Evolutionary conservation across 1,140 invertebrate species (phyloP).

Genomic region (Chymomyza costata): DNA sequence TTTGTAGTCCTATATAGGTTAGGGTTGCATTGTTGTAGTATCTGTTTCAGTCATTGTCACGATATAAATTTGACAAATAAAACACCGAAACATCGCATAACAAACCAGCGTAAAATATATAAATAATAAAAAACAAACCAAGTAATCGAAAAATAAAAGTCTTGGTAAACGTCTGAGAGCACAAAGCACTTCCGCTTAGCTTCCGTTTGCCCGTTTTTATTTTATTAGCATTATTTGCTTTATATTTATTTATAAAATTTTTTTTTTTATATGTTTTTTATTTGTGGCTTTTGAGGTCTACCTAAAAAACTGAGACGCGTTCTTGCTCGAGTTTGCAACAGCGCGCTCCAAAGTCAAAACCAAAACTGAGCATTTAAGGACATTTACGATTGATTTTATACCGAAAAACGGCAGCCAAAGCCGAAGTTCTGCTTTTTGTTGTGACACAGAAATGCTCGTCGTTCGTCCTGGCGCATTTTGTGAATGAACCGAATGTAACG

Average conservation of each 20-base stretch:
- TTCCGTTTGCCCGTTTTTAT: too few species aligned
- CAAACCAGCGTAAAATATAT: too few species aligned
- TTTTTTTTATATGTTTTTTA: constrained; percentile 25
- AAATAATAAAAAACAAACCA: constrained; percentile 28
- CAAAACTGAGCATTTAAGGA: constrained; percentile 73
- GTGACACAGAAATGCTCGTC: constrained; percentile 56
- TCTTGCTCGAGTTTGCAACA: constrained; percentile 35
- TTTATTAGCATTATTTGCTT: too few species aligned
- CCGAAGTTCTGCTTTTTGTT: constrained; percentile 9
- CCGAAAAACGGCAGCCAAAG: constrained; percentile 43
- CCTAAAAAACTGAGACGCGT: constrained; percentile 38
- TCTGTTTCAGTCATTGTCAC: constrained; percentile 16
- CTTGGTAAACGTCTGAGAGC: too few species aligned
- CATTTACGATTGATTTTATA: constrained; percentile 75
- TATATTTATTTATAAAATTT: constrained; percentile 25
- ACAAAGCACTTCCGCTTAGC: too few species aligned
- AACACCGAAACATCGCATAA: constrained; percentile 8
- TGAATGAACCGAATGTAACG: constrained; percentile 12
- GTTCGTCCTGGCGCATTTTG: background rate
- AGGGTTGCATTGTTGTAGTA: constrained; percentile 26
- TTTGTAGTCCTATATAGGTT: too few species aligned
- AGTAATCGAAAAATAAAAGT: constrained; percentile 22
- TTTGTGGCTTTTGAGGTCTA: too few species aligned
- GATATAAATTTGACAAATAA: constrained; percentile 24
- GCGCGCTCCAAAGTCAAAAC: constrained; percentile 55